These are phyloP conservation scores for Empis stercorea DNA, from an alignment of 2,888 invertebrate species.

Conservation along the genomic window DNA sequence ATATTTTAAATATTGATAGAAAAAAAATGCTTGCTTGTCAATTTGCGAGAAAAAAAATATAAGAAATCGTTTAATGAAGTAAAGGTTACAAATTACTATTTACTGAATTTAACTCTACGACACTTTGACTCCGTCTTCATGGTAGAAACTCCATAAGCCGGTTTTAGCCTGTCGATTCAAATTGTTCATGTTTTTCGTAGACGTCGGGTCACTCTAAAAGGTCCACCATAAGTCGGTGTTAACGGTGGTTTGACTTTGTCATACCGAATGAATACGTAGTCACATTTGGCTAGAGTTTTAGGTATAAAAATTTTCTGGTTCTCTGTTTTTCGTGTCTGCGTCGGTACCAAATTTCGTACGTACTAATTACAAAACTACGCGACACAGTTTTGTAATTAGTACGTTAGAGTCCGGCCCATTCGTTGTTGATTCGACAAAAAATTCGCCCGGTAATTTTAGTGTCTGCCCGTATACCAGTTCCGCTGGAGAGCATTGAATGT, in stretches of 20 bases:
- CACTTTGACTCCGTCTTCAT: no score
- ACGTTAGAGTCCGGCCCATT: neutral
- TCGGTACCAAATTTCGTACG: neutral
- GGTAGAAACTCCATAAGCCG: no score
- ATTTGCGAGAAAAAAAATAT: no score
- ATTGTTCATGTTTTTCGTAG: neutral
- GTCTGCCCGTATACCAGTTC: conserved; percentile 4
- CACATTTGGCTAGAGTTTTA: neutral
- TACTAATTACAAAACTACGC: no score
- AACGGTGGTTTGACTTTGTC: neutral
- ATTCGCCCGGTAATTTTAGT: neutral
- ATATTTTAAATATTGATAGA: no score
- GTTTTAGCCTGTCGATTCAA: no score
- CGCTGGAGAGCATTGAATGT: neutral
- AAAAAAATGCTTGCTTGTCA: no score
- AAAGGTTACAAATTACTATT: no score
- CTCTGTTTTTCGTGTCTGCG: neutral
- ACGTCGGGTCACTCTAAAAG: neutral
- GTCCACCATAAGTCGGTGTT: neutral
- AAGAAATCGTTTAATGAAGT: no score
- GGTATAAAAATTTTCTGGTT: neutral
- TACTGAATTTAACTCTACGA: no score
- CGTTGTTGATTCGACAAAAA: neutral
- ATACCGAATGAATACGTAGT: neutral
- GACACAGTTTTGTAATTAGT: neutral